Base-by-base conservation (phyloP, 1,140 invertebrate species). In the Caerostris darwini region DNA sequence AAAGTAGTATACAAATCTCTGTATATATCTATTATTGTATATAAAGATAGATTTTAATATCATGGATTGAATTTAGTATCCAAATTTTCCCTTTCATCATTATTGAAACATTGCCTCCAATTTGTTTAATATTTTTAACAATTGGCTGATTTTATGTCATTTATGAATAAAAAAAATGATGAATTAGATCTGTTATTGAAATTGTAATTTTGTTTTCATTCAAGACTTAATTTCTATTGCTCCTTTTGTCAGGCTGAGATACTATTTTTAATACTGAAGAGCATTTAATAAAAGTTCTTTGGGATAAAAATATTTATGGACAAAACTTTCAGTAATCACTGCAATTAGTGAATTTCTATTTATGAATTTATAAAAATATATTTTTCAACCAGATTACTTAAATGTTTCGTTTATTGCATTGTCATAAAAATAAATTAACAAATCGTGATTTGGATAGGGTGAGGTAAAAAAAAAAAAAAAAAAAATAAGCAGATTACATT, bases 1-100 rank as follows among this genome's bases (percentile, higher is more conserved):
- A 19, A 77, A 77, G 34, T 77, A 77, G 50, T 14, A 53, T 50
- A 53, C 1, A 77, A 77, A 1, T 64, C 61, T 77, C 3, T 77
- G 12, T 77, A 77, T 77, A 77, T 77, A 77, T 77, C 12, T 77
- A 77, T 50, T 77, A 77, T 50, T 77, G 71, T 77, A 77, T 77
- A 77, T 77, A 77, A 77, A 77, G 50, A 77, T 77, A 77, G 71
- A 77, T 77, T 77, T 77, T 77, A 77, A 77, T 77, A 77, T 71
- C 67, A 71, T 77, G 50, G 34, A 77, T 50, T 53, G 34, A 12
- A 53, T 77, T 77, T 64, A 64, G 17, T 64, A 10, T 10, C 61
- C 34, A 34, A 64, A 17, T 64, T 64, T 64, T 64, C 17, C 71
- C 12, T 77, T 77, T 50, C 71, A 8, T 53, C 10, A 14, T 77